Evolutionary conservation across 2,888 invertebrate species (phyloP).

Genomic region (Agriopis leucophaearia): DNA sequence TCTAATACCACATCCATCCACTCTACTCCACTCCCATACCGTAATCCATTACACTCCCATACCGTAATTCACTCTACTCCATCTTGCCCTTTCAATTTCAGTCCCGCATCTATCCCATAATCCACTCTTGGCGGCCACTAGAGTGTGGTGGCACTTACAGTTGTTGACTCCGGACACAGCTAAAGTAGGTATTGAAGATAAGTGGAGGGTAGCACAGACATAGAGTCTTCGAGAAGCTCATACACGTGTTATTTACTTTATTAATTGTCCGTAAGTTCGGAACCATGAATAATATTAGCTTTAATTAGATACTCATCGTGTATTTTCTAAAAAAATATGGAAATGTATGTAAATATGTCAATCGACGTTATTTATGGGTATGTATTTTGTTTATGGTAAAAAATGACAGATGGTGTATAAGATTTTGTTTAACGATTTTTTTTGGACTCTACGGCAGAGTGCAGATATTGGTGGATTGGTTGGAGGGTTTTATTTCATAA

Average conservation of each 20-base stretch:
- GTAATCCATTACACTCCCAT: no score
- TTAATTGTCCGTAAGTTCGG: conserved; percentile 26
- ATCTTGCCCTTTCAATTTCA: no score
- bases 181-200: not conserved
- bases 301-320: conserved; percentile 22
- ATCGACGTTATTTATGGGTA: conserved; percentile 39
- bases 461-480: no score
- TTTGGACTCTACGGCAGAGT: conserved; percentile 10
- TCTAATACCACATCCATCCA: no score
- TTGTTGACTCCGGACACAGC: not conserved
- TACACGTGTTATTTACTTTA: conserved; percentile 24
- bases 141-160: no score
- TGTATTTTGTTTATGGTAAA: conserved; percentile 35
- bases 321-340: conserved; percentile 41
- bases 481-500: no score
- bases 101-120: no score
- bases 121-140: no score
- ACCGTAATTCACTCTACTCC: no score
- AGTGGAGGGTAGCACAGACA: not conserved
- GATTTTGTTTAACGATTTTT: conserved; percentile 17
- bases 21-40: no score
- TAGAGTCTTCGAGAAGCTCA: not conserved
- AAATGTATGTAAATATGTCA: conserved; percentile 46
- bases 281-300: conserved; percentile 33
- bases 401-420: conserved; percentile 21